These are phyloP conservation scores for Parotocinclus haroldoi DNA, from an alignment of 2,797 vertebrate species.

Conservation along the genomic window DNA sequence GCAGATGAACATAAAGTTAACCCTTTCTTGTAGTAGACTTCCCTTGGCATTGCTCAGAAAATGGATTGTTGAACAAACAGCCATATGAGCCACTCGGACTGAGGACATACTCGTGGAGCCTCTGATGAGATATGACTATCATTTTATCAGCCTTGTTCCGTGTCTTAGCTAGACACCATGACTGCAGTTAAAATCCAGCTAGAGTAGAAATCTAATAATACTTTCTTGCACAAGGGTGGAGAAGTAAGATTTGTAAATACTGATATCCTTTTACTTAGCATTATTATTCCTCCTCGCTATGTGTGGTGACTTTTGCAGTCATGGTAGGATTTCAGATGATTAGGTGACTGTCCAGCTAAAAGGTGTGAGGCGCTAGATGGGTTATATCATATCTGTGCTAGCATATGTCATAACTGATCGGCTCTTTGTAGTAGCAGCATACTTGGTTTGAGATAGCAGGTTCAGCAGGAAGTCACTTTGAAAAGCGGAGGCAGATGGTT, in stretches of 20 bases:
- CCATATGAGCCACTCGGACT: constrained; percentile 35
- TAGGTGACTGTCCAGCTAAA: constrained; percentile 22
- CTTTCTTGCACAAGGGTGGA: constrained; percentile 18
- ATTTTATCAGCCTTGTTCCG: constrained; percentile 47
- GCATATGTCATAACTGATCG: not conserved
- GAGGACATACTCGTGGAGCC: constrained; percentile 41
- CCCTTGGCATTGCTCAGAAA: constrained; percentile 39
- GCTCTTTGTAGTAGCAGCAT: constrained; percentile 37
- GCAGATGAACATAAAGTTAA: constrained; percentile 87
- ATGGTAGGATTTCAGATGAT: constrained; percentile 6
- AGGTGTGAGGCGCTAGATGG: constrained; percentile 24
- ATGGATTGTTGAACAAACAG: constrained; percentile 20
- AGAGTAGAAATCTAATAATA: constrained; percentile 55
- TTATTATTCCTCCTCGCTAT: constrained; percentile 13
- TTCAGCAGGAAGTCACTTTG: constrained; percentile 45
- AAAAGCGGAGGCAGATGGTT: constrained; percentile 66
- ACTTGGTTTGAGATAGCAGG: constrained; percentile 33
- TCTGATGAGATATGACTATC: constrained; percentile 41
- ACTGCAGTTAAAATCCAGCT: constrained; percentile 57
- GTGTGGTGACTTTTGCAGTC: not conserved
- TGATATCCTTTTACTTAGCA: constrained; percentile 21
- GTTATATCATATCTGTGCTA: constrained; percentile 36
- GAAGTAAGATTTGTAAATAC: constrained; percentile 22
- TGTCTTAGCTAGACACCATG: constrained; percentile 55
- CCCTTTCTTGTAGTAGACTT: constrained; percentile 67